phyloP scores from a whole-genome alignment of 2,888 invertebrate genomes.

The Vanessa cardui region DNA sequence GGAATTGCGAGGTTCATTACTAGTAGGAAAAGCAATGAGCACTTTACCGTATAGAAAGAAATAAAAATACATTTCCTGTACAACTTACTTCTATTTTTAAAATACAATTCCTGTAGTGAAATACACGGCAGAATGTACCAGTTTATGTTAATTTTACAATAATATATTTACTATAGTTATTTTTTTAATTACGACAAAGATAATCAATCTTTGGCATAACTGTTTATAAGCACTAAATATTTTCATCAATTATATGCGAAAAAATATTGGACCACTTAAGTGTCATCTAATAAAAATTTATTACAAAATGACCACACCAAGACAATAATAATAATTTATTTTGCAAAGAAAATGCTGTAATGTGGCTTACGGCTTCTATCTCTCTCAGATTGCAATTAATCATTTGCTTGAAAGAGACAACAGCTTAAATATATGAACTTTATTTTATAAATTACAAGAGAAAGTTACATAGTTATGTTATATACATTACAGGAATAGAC shows the following conservation, averaged over 20 bases:
- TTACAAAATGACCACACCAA: not conserved
- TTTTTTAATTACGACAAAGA: constrained; percentile 47
- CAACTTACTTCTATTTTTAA: constrained; percentile 55
- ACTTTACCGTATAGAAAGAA: not conserved
- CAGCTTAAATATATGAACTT: not conserved
- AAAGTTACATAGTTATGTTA: not conserved
- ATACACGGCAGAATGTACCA: constrained; percentile 47
- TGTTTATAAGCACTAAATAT: constrained; percentile 29
- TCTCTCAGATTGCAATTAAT: not conserved
- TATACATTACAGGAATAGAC: not conserved
- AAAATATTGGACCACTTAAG: not conserved
- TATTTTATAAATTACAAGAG: not conserved
- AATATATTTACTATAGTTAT: constrained; percentile 34
- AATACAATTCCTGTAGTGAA: constrained; percentile 62
- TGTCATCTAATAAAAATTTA: not conserved
- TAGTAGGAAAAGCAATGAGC: too few species aligned
- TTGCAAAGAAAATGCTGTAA: not conserved
- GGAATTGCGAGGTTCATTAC: too few species aligned
- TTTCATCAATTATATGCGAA: constrained; percentile 14
- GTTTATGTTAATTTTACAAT: constrained; percentile 38
- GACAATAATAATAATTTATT: too few species aligned
- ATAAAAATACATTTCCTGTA: constrained; percentile 27
- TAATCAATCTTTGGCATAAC: constrained; percentile 55
- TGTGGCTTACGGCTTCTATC: not conserved
- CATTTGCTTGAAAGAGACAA: not conserved